Evolutionary conservation across 2,797 vertebrate genomes (phyloP).

Genomic region (Poliocrania exsul): DNA sequence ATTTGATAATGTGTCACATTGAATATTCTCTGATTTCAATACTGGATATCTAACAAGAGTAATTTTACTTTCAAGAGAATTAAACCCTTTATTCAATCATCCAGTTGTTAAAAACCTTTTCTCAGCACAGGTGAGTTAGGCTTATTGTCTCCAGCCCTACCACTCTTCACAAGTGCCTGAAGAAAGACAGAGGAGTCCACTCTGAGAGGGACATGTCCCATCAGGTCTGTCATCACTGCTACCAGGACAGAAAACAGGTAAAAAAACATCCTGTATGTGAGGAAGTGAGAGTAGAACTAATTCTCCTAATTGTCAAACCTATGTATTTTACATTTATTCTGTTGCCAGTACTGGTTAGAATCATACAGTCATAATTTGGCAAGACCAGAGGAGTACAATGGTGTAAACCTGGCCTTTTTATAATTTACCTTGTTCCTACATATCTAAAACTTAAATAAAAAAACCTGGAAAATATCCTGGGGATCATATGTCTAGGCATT

Average conservation of each 20-base stretch:
- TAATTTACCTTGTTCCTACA: not conserved
- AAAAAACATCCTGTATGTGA: not conserved
- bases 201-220: not conserved
- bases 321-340: not conserved
- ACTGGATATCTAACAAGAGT: not conserved
- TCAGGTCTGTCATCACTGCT: not conserved
- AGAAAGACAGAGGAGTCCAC: not conserved
- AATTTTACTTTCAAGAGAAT: not conserved
- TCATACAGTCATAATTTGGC: not conserved
- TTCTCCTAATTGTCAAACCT: not conserved
- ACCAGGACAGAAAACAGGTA: accelerated
- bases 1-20: not conserved
- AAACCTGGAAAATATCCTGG: not conserved
- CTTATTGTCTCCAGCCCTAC: not conserved
- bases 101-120: not conserved
- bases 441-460: not conserved
- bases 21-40: not conserved
- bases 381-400: not conserved
- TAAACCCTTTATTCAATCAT: not conserved
- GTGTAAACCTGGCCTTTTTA: not conserved
- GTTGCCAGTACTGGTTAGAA: not conserved
- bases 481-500: not conserved
- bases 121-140: accelerated
- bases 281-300: not conserved
- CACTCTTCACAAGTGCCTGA: not conserved